Evolutionary conservation across 2,797 vertebrate species (phyloP), one percentile per base, ranked within the genome.

Genomic region (Graptemys geographica): DNA sequence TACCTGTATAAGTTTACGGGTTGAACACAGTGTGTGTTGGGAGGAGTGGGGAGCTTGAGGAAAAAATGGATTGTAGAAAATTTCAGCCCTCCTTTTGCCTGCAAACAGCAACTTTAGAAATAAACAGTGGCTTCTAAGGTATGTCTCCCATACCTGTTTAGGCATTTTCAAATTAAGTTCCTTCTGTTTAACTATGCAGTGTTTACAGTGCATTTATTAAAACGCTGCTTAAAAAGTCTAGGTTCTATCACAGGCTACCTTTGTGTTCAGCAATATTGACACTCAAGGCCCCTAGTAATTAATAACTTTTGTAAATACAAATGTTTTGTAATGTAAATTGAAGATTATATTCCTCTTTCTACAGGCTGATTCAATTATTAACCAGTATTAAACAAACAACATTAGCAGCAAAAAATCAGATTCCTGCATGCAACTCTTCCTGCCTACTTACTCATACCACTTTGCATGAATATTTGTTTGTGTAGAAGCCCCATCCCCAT

Each of bases 141-240:
- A 59, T 59, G 57, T 59, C 52, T 53, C 18, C 52, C 52, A 53
- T 53, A 53, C 18, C 57, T 27, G 57, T 95, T 90, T 82, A 93
- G 37, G 2, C 15, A 18, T 55, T 83, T 49, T 79, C 12, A 15
- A n/a, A 65, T 89, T 87, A 51, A 72, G 87, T 94, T 55, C 18
- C 87, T 91, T 90, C 41, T 82, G 8, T 86, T 95, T 81, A 74
- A 41, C 41, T 86, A n/a, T 59, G 52, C 85, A 94, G 59, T 74
- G 49, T 69, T 95, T 28, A 49, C 15, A 2, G n/a, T 74, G 47
- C 11, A 4, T 2, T 51, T 31, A 59, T 31, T 31, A 27, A 27
- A 27, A 13, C 57, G 13, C 25, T 27, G 57, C 69, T 57, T 85
- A 7, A 13, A 80, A 86, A 65, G 37, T 81, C 37, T 59, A 59